Conservation (phyloP, 2,113 vertebrate genomes). For the Rhineura floridana region DNA sequence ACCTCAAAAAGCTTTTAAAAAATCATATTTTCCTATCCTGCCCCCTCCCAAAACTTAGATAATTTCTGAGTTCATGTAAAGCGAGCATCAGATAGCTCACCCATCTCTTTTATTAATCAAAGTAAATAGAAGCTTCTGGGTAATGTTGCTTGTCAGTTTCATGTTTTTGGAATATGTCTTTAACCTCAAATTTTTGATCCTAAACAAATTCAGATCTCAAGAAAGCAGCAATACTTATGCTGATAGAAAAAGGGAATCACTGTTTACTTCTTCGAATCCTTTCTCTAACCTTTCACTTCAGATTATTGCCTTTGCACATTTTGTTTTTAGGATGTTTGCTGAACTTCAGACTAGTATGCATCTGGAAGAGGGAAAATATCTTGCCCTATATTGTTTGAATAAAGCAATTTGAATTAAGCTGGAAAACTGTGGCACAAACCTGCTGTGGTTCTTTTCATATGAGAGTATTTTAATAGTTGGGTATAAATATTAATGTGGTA, state of each 20-base stretch:
- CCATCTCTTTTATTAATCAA: neutral
- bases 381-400: neutral
- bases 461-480: conserved; percentile 15
- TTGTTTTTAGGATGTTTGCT: neutral
- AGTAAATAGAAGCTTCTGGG: neutral
- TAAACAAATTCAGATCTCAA: neutral
- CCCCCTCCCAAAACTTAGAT: neutral
- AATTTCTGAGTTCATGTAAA: neutral
- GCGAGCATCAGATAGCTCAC: neutral
- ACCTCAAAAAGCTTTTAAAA: neutral
- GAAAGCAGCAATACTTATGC: neutral
- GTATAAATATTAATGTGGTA: conserved; percentile 6
- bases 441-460: neutral
- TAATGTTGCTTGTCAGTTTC: neutral
- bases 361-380: neutral
- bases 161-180: neutral
- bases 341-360: neutral
- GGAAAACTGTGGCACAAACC: neutral
- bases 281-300: neutral
- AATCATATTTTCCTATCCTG: neutral
- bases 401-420: neutral
- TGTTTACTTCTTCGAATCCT: neutral
- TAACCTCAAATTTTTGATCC: neutral
- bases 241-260: neutral
- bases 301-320: neutral